Conservation (phyloP, 2,888 invertebrate genomes). For the Ligdia adustata region DNA sequence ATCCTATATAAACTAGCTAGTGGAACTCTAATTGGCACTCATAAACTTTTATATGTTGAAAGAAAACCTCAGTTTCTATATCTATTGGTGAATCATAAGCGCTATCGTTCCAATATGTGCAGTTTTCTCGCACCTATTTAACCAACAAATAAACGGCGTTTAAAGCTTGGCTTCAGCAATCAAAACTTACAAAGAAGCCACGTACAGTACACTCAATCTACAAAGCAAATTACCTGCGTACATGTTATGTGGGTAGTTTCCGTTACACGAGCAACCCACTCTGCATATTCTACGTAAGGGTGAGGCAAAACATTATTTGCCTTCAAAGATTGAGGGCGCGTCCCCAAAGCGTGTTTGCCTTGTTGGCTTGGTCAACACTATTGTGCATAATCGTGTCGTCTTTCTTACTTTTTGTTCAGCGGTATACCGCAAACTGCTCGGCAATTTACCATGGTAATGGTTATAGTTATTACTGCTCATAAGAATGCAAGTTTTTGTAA, state of each 20-base stretch:
- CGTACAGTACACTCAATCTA: background rate
- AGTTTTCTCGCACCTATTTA: no score
- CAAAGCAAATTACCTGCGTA: conserved; percentile 1
- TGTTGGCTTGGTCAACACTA: conserved; percentile 68
- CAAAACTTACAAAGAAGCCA: conserved; percentile 6
- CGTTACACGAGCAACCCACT: background rate
- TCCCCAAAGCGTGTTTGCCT: conserved; percentile 56
- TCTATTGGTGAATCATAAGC: no score
- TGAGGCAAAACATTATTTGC: conserved; percentile 52
- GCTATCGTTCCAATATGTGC: no score
- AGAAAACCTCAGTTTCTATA: no score
- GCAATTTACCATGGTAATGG: conserved; percentile 37
- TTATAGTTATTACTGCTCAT: conserved; percentile 11
- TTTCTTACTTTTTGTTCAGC: conserved; percentile 60
- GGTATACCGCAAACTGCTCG: conserved; percentile 46
- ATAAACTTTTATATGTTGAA: no score
- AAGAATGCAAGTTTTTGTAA: conserved; percentile 1
- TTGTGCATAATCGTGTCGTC: conserved; percentile 68
- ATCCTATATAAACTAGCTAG: no score
- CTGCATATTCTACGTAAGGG: conserved; percentile 18
- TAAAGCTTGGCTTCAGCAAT: conserved; percentile 1
- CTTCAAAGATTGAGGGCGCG: conserved; percentile 59
- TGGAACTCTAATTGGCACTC: no score
- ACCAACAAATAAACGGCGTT: background rate
- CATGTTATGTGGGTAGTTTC: conserved; percentile 9